Percentiles rank a stretch among this genome's conserved stretches.
phyloP scores from a whole-genome alignment of 2,113 vertebrate species.

The Crypturellus undulatus region DNA sequence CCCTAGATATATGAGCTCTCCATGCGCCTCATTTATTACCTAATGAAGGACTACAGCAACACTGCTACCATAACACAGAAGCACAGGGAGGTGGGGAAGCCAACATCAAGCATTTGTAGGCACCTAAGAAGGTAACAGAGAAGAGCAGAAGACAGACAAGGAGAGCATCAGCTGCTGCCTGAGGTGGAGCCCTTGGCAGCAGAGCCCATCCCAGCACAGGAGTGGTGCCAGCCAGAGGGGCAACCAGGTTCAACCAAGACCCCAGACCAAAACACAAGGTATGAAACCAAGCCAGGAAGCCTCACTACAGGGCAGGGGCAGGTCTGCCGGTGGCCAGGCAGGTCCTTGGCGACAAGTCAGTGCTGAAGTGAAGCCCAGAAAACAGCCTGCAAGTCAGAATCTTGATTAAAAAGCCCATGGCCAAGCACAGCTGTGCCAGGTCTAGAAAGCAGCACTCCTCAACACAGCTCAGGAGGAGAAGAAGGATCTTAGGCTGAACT shows the following conservation, averaged over 20 bases:
- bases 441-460: background rate
- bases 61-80: background rate
- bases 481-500: background rate
- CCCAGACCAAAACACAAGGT: background rate
- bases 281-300: background rate
- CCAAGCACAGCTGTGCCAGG: background rate
- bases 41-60: background rate
- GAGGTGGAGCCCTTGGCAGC: too few species aligned
- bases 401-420: background rate
- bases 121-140: background rate
- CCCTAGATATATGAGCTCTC: background rate
- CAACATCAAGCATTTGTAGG: background rate
- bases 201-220: background rate
- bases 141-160: background rate
- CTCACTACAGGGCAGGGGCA: background rate
- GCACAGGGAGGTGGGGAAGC: background rate
- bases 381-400: background rate
- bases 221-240: too few species aligned
- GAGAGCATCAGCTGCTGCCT: background rate
- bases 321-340: background rate
- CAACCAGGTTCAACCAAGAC: background rate
- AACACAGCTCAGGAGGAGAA: background rate
- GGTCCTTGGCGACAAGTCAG: background rate
- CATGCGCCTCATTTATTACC: background rate
- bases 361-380: too few species aligned